phyloP scores from a whole-genome alignment of 1,140 invertebrate species.

The Caenorhabditis latens region DNA sequence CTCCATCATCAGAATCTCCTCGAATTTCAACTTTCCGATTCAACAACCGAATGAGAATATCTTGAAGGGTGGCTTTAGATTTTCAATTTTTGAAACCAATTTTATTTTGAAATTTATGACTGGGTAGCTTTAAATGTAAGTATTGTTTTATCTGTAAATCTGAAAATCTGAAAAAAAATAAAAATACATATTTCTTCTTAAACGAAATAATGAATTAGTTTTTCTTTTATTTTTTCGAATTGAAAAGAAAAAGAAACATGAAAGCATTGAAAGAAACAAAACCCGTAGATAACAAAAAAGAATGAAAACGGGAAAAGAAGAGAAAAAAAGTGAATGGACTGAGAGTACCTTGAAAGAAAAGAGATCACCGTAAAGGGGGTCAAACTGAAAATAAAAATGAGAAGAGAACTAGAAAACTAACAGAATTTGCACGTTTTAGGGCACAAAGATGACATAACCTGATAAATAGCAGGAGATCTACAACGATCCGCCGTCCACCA shows the following conservation, averaged over 20 bases:
- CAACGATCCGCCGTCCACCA: conserved; percentile 78
- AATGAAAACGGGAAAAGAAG: not conserved
- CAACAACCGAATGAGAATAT: conserved; percentile 13
- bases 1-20: not conserved
- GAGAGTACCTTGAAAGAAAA: conserved; percentile 47
- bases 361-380: conserved; percentile 29
- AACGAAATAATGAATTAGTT: not conserved
- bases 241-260: not conserved
- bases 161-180: not conserved
- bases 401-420: conserved; percentile 25
- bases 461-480: conserved; percentile 74
- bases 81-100: conserved; percentile 23
- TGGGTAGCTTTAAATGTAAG: not conserved
- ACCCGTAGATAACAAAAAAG: conserved; percentile 21
- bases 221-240: not conserved
- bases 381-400: conserved; percentile 10
- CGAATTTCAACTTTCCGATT: not conserved
- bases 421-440: conserved; percentile 76
- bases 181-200: not conserved
- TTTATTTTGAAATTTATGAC: conserved; percentile 10
- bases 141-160: conserved; percentile 34
- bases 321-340: conserved; percentile 21
- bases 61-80: conserved; percentile 19
- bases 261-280: conserved; percentile 34
- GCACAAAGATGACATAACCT: conserved; percentile 75